Conservation (phyloP, 2,888 invertebrate genomes). For the Lepeophtheirus nordmannii region DNA sequence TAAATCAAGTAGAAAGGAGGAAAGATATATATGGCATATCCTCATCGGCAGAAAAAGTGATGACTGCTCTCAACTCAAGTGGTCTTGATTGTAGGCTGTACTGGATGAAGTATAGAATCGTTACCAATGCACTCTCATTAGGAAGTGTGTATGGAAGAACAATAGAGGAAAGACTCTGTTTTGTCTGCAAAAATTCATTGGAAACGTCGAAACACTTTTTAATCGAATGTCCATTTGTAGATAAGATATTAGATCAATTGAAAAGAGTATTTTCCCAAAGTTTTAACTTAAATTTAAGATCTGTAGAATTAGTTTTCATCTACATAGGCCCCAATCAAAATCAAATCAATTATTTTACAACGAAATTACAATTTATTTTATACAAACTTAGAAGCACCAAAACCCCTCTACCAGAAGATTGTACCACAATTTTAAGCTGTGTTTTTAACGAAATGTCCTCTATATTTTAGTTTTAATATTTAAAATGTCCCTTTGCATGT, state of each 20-base stretch:
- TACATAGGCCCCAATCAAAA: constrained; percentile 2
- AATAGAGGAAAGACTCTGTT: not conserved
- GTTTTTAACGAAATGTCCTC: not conserved
- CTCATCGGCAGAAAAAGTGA: not conserved
- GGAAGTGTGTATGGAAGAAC: not conserved
- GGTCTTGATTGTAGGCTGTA: not conserved
- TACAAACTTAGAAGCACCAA: not conserved
- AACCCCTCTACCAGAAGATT: not conserved
- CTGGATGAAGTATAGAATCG: not conserved
- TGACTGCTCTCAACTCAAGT: not conserved
- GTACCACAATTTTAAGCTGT: not conserved
- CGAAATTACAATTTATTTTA: too few species aligned
- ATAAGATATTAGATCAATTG: not conserved
- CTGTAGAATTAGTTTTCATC: not conserved
- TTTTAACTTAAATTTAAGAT: not conserved
- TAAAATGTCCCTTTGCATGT: too few species aligned
- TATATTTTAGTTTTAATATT: not conserved
- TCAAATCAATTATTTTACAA: not conserved
- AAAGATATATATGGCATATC: constrained; percentile 2
- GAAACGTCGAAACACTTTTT: not conserved
- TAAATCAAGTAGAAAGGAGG: not conserved
- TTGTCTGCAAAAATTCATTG: not conserved
- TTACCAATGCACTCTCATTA: not conserved
- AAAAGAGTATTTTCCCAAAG: not conserved
- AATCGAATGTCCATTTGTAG: not conserved